Percentiles rank a stretch among this genome's conserved stretches.
phyloP scores from a whole-genome alignment of 1,140 invertebrate species.

The Trichonephila clavipes region DNA sequence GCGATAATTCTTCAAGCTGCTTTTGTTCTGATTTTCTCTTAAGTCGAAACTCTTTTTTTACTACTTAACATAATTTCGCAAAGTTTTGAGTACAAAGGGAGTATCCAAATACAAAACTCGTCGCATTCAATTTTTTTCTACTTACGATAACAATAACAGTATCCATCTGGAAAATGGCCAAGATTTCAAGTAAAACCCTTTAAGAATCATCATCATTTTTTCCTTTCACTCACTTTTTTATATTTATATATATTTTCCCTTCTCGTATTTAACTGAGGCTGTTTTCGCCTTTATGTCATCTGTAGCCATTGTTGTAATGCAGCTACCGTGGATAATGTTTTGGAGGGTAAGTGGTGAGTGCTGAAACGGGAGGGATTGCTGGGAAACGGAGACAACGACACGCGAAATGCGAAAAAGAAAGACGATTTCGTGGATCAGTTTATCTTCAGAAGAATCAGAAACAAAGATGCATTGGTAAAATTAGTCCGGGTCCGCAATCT shows the following conservation, averaged over 20 bases:
- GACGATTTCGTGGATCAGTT: background rate
- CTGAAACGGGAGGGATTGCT: background rate
- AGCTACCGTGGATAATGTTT: conserved; percentile 44
- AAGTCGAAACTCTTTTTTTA: background rate
- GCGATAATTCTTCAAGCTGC: background rate
- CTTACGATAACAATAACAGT: conserved; percentile 38
- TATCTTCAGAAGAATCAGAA: background rate
- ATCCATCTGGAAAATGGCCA: conserved; percentile 47
- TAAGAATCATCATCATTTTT: conserved; percentile 40
- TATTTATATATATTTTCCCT: conserved; percentile 9
- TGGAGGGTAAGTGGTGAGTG: background rate
- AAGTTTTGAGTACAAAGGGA: conserved; percentile 33
- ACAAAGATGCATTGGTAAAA: conserved; percentile 5
- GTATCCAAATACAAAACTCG: conserved; percentile 45
- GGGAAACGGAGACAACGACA: background rate
- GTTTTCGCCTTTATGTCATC: conserved; percentile 42
- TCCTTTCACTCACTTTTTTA: background rate
- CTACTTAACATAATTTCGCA: conserved; percentile 40
- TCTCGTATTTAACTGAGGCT: conserved; percentile 38
- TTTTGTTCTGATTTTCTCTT: background rate
- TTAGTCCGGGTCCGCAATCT: background rate
- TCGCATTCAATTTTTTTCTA: background rate
- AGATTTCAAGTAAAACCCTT: conserved; percentile 35
- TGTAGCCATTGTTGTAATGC: conserved; percentile 37
- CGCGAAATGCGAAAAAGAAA: background rate